Evolutionary conservation across 2,888 invertebrate species (phyloP).

Genomic region (Drosophila quinaria): DNA sequence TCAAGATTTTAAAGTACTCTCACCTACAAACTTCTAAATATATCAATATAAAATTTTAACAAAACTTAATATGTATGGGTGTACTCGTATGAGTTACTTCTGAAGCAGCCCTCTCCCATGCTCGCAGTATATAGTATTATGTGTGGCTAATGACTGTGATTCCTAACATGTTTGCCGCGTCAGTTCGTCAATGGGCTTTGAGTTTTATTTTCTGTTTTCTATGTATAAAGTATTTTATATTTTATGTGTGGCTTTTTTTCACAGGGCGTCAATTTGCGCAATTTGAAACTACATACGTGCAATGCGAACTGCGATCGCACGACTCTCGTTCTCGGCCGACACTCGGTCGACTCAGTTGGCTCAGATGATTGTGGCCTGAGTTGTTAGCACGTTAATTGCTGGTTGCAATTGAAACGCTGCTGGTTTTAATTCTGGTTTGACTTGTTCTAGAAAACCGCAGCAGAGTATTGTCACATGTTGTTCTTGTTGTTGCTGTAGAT

Average conservation of each 20-base stretch:
- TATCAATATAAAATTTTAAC: too few species aligned
- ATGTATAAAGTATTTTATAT: neutral
- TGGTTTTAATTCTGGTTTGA: conserved; percentile 48
- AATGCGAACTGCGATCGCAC: conserved; percentile 16
- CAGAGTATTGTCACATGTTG: conserved; percentile 15
- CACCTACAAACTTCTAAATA: neutral
- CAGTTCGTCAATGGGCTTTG: conserved; percentile 25
- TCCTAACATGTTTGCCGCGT: conserved; percentile 40
- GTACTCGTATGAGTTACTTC: neutral
- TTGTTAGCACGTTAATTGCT: conserved; percentile 48
- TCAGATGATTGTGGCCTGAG: neutral
- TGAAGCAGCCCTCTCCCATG: conserved; percentile 31
- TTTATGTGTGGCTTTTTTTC: conserved; percentile 11
- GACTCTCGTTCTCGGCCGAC: neutral
- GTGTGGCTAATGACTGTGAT: conserved; percentile 22
- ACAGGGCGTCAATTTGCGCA: conserved; percentile 45
- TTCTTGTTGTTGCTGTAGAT: neutral
- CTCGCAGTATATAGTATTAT: conserved; percentile 1
- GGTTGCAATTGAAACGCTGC: conserved; percentile 31
- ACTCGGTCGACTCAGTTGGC: conserved; percentile 9
- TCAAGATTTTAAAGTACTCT: neutral
- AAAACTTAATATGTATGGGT: too few species aligned
- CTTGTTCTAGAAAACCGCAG: conserved; percentile 40
- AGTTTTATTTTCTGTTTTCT: conserved; percentile 1
- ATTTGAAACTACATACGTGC: conserved; percentile 25